phyloP scores from a whole-genome alignment of 2,888 invertebrate species.

The Gerris lacustris region DNA sequence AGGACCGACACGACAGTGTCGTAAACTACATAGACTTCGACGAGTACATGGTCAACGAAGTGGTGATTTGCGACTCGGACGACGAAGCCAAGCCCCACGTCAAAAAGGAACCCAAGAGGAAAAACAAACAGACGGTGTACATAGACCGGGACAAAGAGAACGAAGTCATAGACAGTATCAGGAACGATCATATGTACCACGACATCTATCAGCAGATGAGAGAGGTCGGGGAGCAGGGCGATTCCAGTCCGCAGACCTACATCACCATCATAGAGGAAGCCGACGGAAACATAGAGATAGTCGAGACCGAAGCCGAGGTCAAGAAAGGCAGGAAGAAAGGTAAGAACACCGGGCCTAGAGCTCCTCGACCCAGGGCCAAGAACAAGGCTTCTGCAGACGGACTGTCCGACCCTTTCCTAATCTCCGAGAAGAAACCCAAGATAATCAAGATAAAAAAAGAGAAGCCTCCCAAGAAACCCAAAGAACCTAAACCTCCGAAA shows the following conservation, averaged over 20 bases:
- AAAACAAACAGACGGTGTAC: neutral
- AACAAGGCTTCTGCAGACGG: neutral
- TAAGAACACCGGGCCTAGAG: neutral
- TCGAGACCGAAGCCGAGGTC: neutral
- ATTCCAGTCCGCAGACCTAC: neutral
- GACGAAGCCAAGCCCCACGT: neutral
- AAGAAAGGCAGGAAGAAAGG: neutral
- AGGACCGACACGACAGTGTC: neutral
- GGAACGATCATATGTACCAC: neutral
- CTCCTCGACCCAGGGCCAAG: neutral
- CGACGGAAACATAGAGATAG: neutral
- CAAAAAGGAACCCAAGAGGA: neutral
- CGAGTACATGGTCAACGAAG: slow-evolving; percentile 1
- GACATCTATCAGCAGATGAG: neutral
- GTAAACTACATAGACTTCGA: neutral
- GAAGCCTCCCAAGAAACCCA: neutral
- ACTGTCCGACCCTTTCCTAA: neutral
- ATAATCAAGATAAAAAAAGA: neutral
- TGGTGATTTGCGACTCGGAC: neutral
- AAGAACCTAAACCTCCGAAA: neutral
- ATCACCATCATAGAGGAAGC: neutral
- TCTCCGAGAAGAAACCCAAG: neutral
- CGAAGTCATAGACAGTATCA: neutral
- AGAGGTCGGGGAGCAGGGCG: neutral
- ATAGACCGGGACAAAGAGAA: neutral